phyloP scores from a whole-genome alignment of 2,797 vertebrate species.

The Morus bassanus region DNA sequence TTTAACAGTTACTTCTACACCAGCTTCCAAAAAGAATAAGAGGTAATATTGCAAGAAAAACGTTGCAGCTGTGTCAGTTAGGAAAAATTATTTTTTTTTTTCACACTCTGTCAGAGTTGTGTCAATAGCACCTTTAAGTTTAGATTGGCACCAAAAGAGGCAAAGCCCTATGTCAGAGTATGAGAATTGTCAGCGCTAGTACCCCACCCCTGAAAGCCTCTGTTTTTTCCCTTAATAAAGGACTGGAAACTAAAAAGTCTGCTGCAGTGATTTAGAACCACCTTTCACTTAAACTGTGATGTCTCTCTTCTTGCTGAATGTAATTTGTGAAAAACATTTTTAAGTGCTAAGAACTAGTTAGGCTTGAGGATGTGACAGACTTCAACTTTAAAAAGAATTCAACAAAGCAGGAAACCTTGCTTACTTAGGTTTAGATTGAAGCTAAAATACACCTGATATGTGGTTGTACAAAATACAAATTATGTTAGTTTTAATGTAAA shows the following conservation, averaged over 20 bases:
- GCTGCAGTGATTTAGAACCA: background rate
- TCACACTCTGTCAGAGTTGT: background rate
- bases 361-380: background rate
- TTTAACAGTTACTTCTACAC: slow-evolving; percentile 15
- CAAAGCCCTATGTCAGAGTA: background rate
- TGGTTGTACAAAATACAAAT: background rate
- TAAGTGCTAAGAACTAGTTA: background rate
- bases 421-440: background rate
- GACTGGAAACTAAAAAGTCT: background rate
- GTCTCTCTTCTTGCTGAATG: background rate
- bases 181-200: background rate
- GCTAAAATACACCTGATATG: background rate
- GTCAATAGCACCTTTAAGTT: slow-evolving; percentile 18
- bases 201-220: background rate
- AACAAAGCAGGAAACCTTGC: background rate
- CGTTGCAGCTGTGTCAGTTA: slow-evolving; percentile 29
- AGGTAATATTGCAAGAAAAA: slow-evolving; percentile 32
- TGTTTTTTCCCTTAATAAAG: background rate
- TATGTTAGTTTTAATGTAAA: background rate
- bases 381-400: background rate
- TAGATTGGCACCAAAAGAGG: background rate
- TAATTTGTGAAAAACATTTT: slow-evolving; percentile 14
- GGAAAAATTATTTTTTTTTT: background rate
- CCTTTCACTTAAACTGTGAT: background rate
- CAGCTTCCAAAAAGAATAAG: slow-evolving; percentile 35